phyloP scores from a whole-genome alignment of 2,888 invertebrate species.

The Caenorhabditis sulstoni region DNA sequence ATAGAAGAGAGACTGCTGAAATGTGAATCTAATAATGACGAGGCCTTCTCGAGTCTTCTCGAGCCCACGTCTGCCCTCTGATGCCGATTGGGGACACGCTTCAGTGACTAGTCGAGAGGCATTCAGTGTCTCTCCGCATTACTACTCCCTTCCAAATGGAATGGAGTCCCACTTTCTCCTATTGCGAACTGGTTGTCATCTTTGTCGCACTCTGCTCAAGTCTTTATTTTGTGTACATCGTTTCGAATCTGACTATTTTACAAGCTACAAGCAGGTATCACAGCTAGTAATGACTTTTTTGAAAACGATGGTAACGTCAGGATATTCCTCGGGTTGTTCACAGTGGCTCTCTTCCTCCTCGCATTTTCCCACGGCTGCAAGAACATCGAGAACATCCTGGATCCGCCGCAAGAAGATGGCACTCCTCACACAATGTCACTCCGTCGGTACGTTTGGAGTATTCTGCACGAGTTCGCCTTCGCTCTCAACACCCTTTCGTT shows the following conservation, averaged over 20 bases:
- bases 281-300: no score
- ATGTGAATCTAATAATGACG: conserved; percentile 4
- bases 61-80: conserved; percentile 24
- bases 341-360: conserved; percentile 27
- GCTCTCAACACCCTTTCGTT: conserved; percentile 22
- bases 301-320: no score
- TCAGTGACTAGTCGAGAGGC: neutral
- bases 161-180: conserved; percentile 10
- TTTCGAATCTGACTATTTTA: conserved; percentile 10
- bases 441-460: conserved; percentile 25
- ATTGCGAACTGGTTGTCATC: conserved; percentile 16
- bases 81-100: conserved; percentile 17
- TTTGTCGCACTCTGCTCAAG: conserved; percentile 26
- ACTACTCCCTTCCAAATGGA: no score
- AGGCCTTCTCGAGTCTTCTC: neutral
- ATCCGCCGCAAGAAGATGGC: conserved; percentile 13
- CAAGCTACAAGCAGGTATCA: conserved; percentile 38
- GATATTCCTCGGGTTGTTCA: conserved; percentile 26
- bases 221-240: conserved; percentile 29
- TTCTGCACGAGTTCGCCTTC: conserved; percentile 37
- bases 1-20: conserved; percentile 16
- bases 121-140: no score
- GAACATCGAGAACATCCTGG: conserved; percentile 25
- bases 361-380: conserved; percentile 39
- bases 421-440: neutral